Evolutionary conservation across 2,113 vertebrate genomes (phyloP), one percentile per base, ranked within the genome.

Genomic region (Leptobrachium leishanense): DNA sequence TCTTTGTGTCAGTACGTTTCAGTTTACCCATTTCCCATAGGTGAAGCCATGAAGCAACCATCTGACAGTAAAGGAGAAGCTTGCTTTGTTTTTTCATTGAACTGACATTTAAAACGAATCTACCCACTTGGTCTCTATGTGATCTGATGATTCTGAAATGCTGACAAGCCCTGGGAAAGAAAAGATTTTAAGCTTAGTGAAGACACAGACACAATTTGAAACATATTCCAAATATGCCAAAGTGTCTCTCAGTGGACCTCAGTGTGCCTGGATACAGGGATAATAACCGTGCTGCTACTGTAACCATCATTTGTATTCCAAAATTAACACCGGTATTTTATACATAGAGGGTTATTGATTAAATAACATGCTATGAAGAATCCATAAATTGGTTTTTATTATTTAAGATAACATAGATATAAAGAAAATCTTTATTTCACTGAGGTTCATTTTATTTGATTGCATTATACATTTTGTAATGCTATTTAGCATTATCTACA

Each of bases 111-210:
- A 43, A 77, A 77, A 64, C 2, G 68, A 64, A 12, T 46, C 68
- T 70, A 63, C 68, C 54, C 12, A 44, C 55, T 77, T 71, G 67
- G 57, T 62, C 76, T 71, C 15, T 69, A 70, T 55, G 68, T 77
- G 76, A 77, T 77, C 76, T 77, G 76, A 77, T 77, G 68, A 71
- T 55, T 63, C 43, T 77, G 54, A 71, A 8, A 50, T 40, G 74
- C 63, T 76, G 74, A 77, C 68, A 77, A 63, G 76, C 31, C 13
- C 68, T 46, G 55, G 15, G 67, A 62, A 77, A n/a, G 31, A 13
- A 70, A n/a, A 77, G 76, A 70, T 62, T 63, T 13, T 62, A 71
- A 71, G 40, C 43, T 70, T 8, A 64, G 62, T 3, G n/a, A 43
- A 70, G 15, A 68, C 68, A 71, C 6, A 41, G 13, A 71, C 44